Evolutionary conservation across 1,140 invertebrate genomes (phyloP), one percentile per base, ranked within the genome.

Genomic region (Drosophila nannoptera): DNA sequence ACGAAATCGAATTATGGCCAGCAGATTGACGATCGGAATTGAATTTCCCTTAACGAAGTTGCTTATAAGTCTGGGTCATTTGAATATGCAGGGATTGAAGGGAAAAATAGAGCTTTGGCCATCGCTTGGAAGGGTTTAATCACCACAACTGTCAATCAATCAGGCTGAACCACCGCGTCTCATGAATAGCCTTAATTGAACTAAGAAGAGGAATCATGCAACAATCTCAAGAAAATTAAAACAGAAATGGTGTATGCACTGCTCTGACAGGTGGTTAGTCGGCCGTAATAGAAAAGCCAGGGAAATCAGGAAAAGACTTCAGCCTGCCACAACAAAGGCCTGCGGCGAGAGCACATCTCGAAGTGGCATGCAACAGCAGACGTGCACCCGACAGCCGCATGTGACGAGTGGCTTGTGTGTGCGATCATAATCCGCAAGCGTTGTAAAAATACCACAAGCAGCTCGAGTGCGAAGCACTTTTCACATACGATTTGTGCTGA

Each of bases 401-500:
- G 40, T 48, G 46, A 14, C 38, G 54, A 59, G 54, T 58, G 55
- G 53, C 32, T 52, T 56, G 63, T 66, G 73, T 69, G 53, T 77
- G 69, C 59, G 77, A 78, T 78, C 77, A 73, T 80, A 80, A 80
- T 80, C 69, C 77, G 59, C 68, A 75, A 77, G 70, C 75, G 68
- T 78, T 75, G 63, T 74, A 68, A 78, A 67, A 75, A 68, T 78
- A 65, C 60, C 40, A 49, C 70, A 78, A 78, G 70, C 78, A 82
- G 71, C 77, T 82, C 78, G 82, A 82, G 78, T 82, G 78, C 82
- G 74, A 82, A 82, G 74, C 78, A 72, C 78, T 87, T 87, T 87
- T 87, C 83, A 87, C 83, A 81, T 87, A 70, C 83, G 84, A 87
- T 87, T 87, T 87, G 83, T 87, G 84, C 74, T 87, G 83, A 87